Conservation (phyloP, 2,888 invertebrate species). For the Aproaerema taeniolella region DNA sequence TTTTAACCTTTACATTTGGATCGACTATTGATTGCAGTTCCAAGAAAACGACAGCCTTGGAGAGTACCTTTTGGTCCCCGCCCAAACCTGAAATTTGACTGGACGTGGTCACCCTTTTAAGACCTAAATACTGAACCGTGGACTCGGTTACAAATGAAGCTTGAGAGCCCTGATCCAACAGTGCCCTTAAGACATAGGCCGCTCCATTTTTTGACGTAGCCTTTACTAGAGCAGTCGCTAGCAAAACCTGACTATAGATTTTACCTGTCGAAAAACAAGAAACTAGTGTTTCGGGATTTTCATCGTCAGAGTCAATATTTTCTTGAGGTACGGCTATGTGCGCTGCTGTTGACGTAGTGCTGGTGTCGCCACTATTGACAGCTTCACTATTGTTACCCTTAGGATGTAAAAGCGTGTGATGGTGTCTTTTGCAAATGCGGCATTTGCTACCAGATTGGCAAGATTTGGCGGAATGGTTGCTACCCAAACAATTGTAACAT, state of each 20-base stretch:
- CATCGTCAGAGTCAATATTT: background rate
- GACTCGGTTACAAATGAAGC: conserved; percentile 21
- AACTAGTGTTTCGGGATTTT: background rate
- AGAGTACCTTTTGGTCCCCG: too few relatives aligned
- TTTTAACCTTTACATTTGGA: conserved; percentile 10
- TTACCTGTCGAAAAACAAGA: too few relatives aligned
- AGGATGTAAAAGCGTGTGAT: conserved; percentile 20
- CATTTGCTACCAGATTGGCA: conserved; percentile 16
- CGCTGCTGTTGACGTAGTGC: too few relatives aligned
- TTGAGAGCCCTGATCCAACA: conserved; percentile 21
- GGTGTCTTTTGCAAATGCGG: conserved; percentile 17
- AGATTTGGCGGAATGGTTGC: conserved; percentile 15
- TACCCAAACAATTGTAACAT: conserved; percentile 19
- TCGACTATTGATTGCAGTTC: too few relatives aligned
- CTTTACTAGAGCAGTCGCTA: conserved; percentile 1
- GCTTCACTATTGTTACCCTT: too few relatives aligned
- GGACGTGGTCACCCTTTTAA: too few relatives aligned
- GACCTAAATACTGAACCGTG: conserved; percentile 21
- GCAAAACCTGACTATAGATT: too few relatives aligned
- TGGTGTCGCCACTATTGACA: too few relatives aligned
- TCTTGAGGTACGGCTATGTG: too few relatives aligned
- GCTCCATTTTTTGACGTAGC: conserved; percentile 5
- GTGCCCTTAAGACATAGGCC: conserved; percentile 14
- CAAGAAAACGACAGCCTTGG: too few relatives aligned
- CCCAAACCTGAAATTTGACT: too few relatives aligned